Conservation (phyloP, 2,797 vertebrate species). For the Tapera naevia region DNA sequence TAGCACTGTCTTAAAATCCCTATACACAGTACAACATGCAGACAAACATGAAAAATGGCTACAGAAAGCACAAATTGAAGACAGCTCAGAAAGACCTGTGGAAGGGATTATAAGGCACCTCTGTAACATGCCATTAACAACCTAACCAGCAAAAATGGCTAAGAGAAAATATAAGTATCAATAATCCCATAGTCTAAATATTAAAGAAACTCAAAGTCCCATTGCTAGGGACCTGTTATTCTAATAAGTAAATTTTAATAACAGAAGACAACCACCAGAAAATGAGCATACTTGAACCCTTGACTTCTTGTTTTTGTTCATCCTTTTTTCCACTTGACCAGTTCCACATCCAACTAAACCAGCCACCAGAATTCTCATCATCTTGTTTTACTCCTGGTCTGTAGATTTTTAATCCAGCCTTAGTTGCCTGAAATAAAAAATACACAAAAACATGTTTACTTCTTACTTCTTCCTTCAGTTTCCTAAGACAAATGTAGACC, state of each 20-base stretch:
- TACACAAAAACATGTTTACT: not conserved
- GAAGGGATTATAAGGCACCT: not conserved
- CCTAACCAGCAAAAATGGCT: not conserved
- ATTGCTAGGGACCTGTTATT: not conserved
- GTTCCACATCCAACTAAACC: conserved; percentile 93
- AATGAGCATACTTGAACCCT: conserved; percentile 82
- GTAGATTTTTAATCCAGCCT: conserved; percentile 89
- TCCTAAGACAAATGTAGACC: not conserved
- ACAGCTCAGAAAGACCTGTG: not conserved
- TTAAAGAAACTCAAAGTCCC: not conserved
- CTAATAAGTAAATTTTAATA: not conserved
- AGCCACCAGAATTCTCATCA: conserved; percentile 89
- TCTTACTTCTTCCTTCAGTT: not conserved
- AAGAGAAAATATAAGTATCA: not conserved
- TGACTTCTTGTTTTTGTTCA: conserved; percentile 77
- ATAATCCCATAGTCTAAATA: not conserved
- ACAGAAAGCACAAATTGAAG: not conserved
- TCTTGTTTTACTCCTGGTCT: conserved; percentile 88
- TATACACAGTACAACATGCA: not conserved
- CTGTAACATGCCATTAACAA: not conserved
- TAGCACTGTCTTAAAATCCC: not conserved
- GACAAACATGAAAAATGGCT: not conserved
- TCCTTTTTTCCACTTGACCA: conserved; percentile 81
- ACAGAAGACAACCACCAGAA: not conserved
- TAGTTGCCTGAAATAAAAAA: conserved; percentile 82